Evolutionary conservation across 2,888 invertebrate species (phyloP).

Genomic region (Pseudoips prasinana): DNA sequence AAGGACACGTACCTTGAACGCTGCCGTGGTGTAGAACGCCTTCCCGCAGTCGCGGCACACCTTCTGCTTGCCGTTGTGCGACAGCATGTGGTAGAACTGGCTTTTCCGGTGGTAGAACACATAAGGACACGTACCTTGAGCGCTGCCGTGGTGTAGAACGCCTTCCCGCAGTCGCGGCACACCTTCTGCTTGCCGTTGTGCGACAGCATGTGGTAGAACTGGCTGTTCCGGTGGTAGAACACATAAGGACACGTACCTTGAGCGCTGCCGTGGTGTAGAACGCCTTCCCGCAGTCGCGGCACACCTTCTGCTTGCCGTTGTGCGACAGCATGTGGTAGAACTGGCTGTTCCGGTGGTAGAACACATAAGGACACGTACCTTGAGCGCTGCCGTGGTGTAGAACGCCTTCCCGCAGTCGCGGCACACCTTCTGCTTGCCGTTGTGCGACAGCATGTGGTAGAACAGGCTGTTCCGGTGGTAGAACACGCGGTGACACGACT

Average conservation of each 20-base stretch:
- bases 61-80: conserved; percentile 90
- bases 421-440: conserved; percentile 89
- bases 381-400: conserved; percentile 90
- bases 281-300: conserved; percentile 90
- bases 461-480: conserved; percentile 91
- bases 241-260: conserved; percentile 88
- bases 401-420: conserved; percentile 91
- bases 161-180: conserved; percentile 91
- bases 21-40: conserved; percentile 90
- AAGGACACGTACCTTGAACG: conserved; percentile 90
- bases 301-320: conserved; percentile 88
- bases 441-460: conserved; percentile 91
- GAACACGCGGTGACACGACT: conserved; percentile 88
- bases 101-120: conserved; percentile 92
- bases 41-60: conserved; percentile 92
- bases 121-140: conserved; percentile 89
- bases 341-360: conserved; percentile 91
- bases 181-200: conserved; percentile 90
- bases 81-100: conserved; percentile 90
- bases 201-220: conserved; percentile 91
- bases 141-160: conserved; percentile 91
- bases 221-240: conserved; percentile 91
- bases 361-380: conserved; percentile 88
- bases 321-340: conserved; percentile 92
- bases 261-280: conserved; percentile 92